Evolutionary conservation across 2,888 invertebrate species (phyloP), one percentile per base, ranked within the genome.

Genomic region (Aphidoletes aphidimyza): DNA sequence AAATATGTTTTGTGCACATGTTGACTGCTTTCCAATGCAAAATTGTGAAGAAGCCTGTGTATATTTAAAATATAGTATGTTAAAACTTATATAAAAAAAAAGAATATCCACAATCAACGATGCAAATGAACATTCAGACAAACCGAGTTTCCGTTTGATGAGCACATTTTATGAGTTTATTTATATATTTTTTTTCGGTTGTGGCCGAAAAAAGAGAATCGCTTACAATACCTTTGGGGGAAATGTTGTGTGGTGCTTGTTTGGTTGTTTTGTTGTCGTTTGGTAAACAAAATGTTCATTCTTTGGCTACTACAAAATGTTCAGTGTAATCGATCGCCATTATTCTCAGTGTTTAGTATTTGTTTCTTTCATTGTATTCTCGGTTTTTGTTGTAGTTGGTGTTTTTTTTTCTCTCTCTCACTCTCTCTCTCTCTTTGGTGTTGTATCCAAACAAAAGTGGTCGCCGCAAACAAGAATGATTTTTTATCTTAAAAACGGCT

Each of bases 391-490:
- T 34, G 11, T 30, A 14, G 26, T 54, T 54, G 22, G 8, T n/a
- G n/a, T n/a, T n/a, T n/a, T n/a, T n/a, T n/a, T n/a, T n/a, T n/a
- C n/a, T n/a, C n/a, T n/a, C n/a, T n/a, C n/a, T n/a, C n/a, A n/a
- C n/a, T n/a, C n/a, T n/a, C n/a, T n/a, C n/a, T n/a, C n/a, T n/a
- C n/a, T n/a, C n/a, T n/a, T n/a, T n/a, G n/a, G n/a, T n/a, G 26
- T 47, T 2, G 3, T 17, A 47, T 47, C 9, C 69, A 69, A 26
- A 69, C 69, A 69, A 69, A 30, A 69, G 34, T 9, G 34, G n/a
- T 30, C 69, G 69, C 69, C 69, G 30, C 69, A 69, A 69, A 69
- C 69, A 69, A 69, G 69, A 69, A 69, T 69, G 30, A 69, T 30
- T 69, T n/a, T 69, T 69, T 69, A 30, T 30, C 9, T 69, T 34